Evolutionary conservation across 2,797 vertebrate genomes (phyloP).

Genomic region (Enteromius argenteus): DNA sequence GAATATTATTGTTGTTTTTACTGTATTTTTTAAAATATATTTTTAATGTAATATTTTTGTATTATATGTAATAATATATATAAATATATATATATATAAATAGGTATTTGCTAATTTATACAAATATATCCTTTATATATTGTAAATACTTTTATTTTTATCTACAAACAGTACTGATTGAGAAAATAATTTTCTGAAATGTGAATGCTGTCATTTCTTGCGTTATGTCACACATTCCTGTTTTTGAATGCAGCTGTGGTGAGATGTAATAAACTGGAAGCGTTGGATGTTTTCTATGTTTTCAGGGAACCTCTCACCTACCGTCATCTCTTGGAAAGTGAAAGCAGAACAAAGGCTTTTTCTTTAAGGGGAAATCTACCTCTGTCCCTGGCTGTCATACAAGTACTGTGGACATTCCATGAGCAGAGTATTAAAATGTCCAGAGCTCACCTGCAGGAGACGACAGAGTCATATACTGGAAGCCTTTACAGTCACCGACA

Average conservation of each 20-base stretch:
- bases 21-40: neutral
- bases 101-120: neutral
- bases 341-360: constrained; percentile 42
- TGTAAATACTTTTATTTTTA: neutral
- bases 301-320: constrained; percentile 21
- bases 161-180: neutral
- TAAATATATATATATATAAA: neutral
- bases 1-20: neutral
- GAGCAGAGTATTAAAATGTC: constrained; percentile 28
- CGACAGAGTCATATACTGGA: constrained; percentile 13
- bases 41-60: too few species aligned
- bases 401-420: constrained; percentile 32
- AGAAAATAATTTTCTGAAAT: neutral
- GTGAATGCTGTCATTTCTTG: neutral
- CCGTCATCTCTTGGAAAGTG: constrained; percentile 24
- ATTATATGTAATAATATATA: neutral
- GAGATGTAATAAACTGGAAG: constrained; percentile 27
- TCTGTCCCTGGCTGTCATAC: constrained; percentile 14
- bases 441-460: constrained; percentile 34
- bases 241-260: neutral
- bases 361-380: constrained; percentile 32
- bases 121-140: neutral
- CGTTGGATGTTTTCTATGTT: constrained; percentile 40
- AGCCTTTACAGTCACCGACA: neutral
- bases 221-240: neutral